A percentile compares a stretch with the other conserved stretches of the same genome.
phyloP scores from a whole-genome alignment of 2,888 invertebrate genomes.

The Micropterix aruncella region DNA sequence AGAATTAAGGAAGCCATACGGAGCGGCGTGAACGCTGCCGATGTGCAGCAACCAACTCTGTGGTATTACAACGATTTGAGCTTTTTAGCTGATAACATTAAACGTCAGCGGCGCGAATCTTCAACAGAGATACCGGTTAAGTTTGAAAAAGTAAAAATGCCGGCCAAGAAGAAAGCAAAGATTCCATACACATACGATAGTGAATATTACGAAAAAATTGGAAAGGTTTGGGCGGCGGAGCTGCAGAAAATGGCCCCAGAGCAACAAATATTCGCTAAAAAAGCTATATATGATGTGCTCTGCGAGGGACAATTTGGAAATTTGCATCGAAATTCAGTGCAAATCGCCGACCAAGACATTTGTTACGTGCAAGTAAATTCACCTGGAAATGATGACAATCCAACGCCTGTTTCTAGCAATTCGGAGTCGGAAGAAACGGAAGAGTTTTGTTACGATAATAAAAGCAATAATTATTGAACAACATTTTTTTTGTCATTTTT shows the following conservation, averaged over 20 bases:
- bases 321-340: neutral
- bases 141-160: neutral
- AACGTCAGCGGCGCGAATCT: too few species aligned
- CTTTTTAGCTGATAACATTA: too few species aligned
- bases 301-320: constrained; percentile 1
- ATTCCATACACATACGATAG: neutral
- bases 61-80: too few species aligned
- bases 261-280: constrained; percentile 2
- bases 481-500: too few species aligned
- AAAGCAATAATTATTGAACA: too few species aligned
- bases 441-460: too few species aligned
- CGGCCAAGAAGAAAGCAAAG: neutral
- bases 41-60: constrained; percentile 8
- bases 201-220: constrained; percentile 2
- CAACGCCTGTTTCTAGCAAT: too few species aligned
- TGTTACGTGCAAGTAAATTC: too few species aligned
- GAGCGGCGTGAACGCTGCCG: constrained; percentile 4
- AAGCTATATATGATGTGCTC: constrained; percentile 1
- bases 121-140: too few species aligned
- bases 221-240: neutral
- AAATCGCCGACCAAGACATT: neutral
- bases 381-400: too few species aligned
- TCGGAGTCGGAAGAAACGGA: too few species aligned
- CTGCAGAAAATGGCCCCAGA: constrained; percentile 2
- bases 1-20: too few species aligned